These are phyloP conservation scores for Leucosticte australis DNA, from an alignment of 2,113 vertebrate genomes.

Conservation along the genomic window DNA sequence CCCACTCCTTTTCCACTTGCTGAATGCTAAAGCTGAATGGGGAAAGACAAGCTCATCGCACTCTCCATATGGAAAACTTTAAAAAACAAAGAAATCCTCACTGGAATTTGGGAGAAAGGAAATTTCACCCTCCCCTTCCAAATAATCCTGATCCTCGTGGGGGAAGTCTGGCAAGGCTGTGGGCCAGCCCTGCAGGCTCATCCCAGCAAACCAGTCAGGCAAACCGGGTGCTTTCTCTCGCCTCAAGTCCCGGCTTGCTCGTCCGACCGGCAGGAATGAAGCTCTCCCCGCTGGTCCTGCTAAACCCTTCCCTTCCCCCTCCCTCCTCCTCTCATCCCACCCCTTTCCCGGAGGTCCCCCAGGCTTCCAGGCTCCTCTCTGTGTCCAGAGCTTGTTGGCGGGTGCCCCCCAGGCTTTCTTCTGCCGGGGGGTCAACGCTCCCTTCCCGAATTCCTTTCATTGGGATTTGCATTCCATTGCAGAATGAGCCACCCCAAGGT, in stretches of 20 bases:
- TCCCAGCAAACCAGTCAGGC: constrained; percentile 33
- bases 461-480: rapidly evolving
- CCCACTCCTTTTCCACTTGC: not conserved
- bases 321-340: not conserved
- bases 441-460: not conserved
- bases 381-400: not conserved
- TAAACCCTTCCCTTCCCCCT: not conserved
- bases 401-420: not conserved
- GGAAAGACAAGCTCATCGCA: not conserved
- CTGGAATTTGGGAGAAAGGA: not conserved
- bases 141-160: rapidly evolving
- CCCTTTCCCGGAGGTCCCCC: rapidly evolving
- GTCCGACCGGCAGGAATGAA: not conserved
- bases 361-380: not conserved
- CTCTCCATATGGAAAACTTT: not conserved
- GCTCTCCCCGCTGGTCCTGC: not conserved
- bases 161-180: not conserved
- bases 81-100: not conserved
- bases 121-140: not conserved
- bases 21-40: not conserved
- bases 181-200: not conserved
- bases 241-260: constrained; percentile 30
- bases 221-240: not conserved
- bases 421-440: not conserved
- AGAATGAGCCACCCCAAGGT: not conserved